Percentiles rank a stretch among this genome's conserved stretches.
phyloP scores from a whole-genome alignment of 2,888 invertebrate genomes.

The Zaprionus obscuricornis region DNA sequence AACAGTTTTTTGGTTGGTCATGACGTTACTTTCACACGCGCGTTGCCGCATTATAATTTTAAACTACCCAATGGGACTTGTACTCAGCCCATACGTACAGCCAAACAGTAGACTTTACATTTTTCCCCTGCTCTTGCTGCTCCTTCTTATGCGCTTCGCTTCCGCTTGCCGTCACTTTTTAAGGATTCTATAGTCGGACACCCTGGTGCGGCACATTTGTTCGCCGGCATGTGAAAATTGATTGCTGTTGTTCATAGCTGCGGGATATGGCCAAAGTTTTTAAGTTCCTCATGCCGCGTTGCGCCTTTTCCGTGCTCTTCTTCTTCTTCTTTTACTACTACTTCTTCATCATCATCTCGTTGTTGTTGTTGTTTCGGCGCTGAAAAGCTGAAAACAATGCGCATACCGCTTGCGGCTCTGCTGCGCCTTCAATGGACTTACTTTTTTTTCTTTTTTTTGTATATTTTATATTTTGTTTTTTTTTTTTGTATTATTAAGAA shows the following conservation, averaged over 20 bases:
- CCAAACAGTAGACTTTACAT: background rate
- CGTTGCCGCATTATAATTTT: conserved; percentile 69
- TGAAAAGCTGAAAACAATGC: conserved; percentile 77
- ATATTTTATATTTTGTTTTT: conserved; percentile 8
- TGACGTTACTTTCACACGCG: conserved; percentile 52
- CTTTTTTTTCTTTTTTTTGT: conserved; percentile 22
- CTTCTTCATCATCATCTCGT: conserved; percentile 22
- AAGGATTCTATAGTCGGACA: conserved; percentile 30
- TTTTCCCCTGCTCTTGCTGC: background rate
- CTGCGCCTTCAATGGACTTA: conserved; percentile 66
- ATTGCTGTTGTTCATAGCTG: conserved; percentile 78
- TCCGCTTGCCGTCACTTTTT: conserved; percentile 1
- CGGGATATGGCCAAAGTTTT: conserved; percentile 77
- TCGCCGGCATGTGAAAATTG: conserved; percentile 77
- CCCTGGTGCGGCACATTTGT: conserved; percentile 73
- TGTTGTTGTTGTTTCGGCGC: conserved; percentile 61
- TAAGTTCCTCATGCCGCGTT: conserved; percentile 63
- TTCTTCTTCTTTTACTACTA: conserved; percentile 6
- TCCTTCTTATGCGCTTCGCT: background rate
- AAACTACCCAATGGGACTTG: conserved; percentile 51
- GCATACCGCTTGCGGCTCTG: conserved; percentile 77
- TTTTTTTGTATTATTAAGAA: conserved; percentile 71
- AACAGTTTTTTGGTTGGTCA: conserved; percentile 50
- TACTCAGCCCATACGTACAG: background rate
- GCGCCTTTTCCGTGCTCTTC: conserved; percentile 25